Conservation (phyloP, 2,113 vertebrate species). For the Rhineura floridana region DNA sequence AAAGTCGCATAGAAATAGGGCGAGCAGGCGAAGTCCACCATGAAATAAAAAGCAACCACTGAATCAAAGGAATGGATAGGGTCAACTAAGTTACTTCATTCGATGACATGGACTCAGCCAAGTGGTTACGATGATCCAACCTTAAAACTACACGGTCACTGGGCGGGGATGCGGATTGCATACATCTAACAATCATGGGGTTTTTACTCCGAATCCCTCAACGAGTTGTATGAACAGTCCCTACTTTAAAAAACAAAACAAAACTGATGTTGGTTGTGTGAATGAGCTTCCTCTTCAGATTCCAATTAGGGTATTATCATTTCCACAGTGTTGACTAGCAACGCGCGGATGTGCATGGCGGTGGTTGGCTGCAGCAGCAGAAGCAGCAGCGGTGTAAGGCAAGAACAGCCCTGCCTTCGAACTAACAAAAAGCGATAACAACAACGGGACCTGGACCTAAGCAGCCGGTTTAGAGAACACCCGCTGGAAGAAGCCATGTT, state of each 20-base stretch:
- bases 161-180: not conserved
- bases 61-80: not conserved
- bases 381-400: not conserved
- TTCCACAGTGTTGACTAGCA: not conserved
- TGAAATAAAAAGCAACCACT: not conserved
- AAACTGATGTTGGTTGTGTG: not conserved
- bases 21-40: not conserved
- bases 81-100: not conserved
- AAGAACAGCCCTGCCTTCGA: not conserved
- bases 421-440: not conserved
- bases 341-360: not conserved
- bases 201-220: not conserved
- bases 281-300: not conserved
- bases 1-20: too few species aligned
- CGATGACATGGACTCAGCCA: not conserved
- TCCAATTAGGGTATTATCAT: not conserved
- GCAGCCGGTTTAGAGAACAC: not conserved
- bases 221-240: not conserved
- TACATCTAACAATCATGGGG: not conserved
- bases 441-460: too few species aligned
- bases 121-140: not conserved
- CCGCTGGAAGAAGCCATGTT: not conserved
- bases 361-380: not conserved
- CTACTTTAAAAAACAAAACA: not conserved
- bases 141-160: too few species aligned